A percentile compares a stretch with the other conserved stretches of the same genome.
phyloP scores from a whole-genome alignment of 2,797 vertebrate species.

The Heterohyrax brucei region DNA sequence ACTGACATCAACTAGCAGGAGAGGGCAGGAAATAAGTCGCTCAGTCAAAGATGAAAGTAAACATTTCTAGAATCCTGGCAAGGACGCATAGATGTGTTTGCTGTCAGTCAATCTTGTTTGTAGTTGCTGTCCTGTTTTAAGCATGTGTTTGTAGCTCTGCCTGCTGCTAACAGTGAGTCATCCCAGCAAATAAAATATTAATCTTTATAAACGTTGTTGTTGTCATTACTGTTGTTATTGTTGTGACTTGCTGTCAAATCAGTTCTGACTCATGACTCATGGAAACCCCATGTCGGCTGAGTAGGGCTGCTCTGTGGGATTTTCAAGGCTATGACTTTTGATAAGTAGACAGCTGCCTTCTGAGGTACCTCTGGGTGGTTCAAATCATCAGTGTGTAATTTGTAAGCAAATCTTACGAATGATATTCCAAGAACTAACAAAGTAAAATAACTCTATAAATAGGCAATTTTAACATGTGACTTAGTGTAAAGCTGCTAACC shows the following conservation, averaged over 20 bases:
- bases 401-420: conserved; percentile 11
- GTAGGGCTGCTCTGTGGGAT: not conserved
- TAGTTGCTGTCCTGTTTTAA: not conserved
- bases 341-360: not conserved
- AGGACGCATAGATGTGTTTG: not conserved
- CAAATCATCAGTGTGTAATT: not conserved
- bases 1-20: not conserved
- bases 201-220: not conserved
- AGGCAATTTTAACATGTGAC: conserved; percentile 31
- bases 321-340: not conserved
- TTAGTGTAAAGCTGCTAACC: conserved; percentile 35
- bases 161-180: not conserved
- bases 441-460: conserved; percentile 48
- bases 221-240: not conserved
- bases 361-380: too few relatives aligned
- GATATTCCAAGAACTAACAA: conserved; percentile 48
- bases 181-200: conserved; percentile 38
- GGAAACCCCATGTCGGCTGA: not conserved
- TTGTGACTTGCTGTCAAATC: not conserved
- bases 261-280: not conserved
- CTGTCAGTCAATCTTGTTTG: not conserved
- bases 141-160: not conserved
- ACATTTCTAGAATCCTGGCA: not conserved
- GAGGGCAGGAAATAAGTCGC: not conserved
- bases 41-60: not conserved